Conservation (phyloP, 2,113 vertebrate genomes). For the Ameiurus melas region DNA sequence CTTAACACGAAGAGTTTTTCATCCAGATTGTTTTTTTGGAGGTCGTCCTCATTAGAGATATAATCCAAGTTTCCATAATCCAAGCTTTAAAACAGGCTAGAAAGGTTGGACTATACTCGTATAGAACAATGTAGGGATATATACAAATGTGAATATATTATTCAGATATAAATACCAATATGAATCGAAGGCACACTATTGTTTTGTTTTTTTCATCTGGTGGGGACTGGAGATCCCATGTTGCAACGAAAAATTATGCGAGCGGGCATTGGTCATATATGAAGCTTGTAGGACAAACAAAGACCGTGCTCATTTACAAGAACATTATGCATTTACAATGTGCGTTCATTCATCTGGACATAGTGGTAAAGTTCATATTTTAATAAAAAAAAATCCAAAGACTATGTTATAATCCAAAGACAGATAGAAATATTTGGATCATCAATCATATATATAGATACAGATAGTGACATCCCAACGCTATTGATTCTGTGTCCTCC, state of each 20-base stretch:
- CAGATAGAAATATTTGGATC: not conserved
- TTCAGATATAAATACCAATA: not conserved
- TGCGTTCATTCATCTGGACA: not conserved
- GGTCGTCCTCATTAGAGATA: not conserved
- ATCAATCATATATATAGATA: not conserved
- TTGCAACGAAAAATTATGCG: not conserved
- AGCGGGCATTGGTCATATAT: not conserved
- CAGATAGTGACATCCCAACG: not conserved
- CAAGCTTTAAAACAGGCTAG: not conserved
- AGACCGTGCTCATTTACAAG: not conserved
- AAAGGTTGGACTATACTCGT: not conserved
- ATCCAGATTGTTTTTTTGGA: not conserved
- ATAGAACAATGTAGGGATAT: not conserved
- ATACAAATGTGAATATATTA: not conserved
- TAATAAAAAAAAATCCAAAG: not conserved
- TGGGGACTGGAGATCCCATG: not conserved
- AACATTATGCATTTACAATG: not conserved
- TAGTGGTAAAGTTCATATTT: not conserved
- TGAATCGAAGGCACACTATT: not conserved
- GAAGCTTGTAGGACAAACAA: not conserved
- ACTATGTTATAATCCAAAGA: not conserved
- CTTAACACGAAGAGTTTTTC: constrained; percentile 60
- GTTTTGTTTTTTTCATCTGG: not conserved
- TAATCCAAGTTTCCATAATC: not conserved
- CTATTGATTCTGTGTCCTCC: not conserved